Percentiles rank a stretch among this genome's conserved stretches.
phyloP scores from a whole-genome alignment of 2,797 vertebrate genomes.

The Rhabdophis nuchalis region DNA sequence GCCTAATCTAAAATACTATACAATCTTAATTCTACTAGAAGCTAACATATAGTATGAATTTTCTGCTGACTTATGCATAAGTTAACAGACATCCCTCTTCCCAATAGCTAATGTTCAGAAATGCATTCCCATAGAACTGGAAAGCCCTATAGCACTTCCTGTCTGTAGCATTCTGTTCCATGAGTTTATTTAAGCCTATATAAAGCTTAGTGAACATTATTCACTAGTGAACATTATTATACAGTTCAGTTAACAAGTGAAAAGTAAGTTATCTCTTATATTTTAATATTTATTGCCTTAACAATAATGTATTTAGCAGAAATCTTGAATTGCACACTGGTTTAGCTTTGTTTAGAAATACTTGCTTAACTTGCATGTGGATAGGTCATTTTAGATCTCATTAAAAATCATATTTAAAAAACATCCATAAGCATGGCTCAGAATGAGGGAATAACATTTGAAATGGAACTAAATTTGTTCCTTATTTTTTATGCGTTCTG shows the following conservation, averaged over 20 bases:
- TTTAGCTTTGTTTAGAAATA: background rate
- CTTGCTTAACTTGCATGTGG: background rate
- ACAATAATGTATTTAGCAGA: background rate
- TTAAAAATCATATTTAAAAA: background rate
- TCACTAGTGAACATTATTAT: background rate
- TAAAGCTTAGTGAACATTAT: background rate
- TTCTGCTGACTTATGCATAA: background rate
- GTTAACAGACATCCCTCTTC: background rate
- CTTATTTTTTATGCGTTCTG: constrained; percentile 64
- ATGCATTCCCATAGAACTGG: background rate
- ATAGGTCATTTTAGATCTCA: background rate
- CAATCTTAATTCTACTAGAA: background rate
- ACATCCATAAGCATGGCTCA: constrained; percentile 19
- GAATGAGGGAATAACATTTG: constrained; percentile 52
- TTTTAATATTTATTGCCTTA: background rate
- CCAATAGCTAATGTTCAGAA: background rate
- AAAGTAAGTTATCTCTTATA: background rate
- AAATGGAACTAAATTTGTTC: constrained; percentile 75
- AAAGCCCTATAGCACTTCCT: background rate
- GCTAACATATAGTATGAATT: background rate
- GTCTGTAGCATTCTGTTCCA: background rate
- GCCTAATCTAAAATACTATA: background rate
- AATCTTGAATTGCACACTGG: background rate
- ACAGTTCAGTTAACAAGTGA: background rate
- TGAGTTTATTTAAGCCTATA: background rate